Evolutionary conservation across 2,888 invertebrate species (phyloP).

Genomic region (Caenorhabditis sp.): DNA sequence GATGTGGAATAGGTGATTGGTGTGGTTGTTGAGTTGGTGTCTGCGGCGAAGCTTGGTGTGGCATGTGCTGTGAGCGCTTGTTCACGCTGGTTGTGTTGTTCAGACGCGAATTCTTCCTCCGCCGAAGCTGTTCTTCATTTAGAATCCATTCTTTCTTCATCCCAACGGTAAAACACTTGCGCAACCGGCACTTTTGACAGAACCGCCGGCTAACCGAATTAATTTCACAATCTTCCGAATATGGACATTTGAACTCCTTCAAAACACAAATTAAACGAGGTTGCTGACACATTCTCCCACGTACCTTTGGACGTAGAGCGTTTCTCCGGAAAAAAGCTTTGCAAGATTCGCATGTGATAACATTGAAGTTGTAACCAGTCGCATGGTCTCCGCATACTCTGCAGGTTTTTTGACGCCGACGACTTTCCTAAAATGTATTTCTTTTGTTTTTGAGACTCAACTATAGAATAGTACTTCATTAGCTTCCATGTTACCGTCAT

Average conservation of each 20-base stretch:
- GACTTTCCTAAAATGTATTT: constrained; percentile 62
- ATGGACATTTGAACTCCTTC: constrained; percentile 82
- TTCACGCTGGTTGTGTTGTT: constrained; percentile 71
- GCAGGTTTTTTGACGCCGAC: constrained; percentile 79
- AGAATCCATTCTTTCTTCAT: constrained; percentile 99
- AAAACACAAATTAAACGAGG: constrained; percentile 48
- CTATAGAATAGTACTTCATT: no score
- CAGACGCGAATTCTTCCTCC: constrained; percentile 81
- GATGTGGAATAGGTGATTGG: constrained; percentile 51
- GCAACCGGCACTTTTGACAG: constrained; percentile 95
- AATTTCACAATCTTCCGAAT: constrained; percentile 81
- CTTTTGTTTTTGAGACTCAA: no score
- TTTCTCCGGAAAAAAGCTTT: constrained; percentile 97
- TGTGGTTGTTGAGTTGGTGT: constrained; percentile 23
- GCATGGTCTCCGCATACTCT: constrained; percentile 82
- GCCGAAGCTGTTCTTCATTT: constrained; percentile 90
- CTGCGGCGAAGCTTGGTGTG: constrained; percentile 50
- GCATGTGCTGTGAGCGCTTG: constrained; percentile 39
- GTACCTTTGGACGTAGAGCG: constrained; percentile 91
- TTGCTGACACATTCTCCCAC: no score
- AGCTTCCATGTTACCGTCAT: constrained; percentile 64
- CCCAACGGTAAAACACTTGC: constrained; percentile 94
- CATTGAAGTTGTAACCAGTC: constrained; percentile 82
- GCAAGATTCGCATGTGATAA: constrained; percentile 89
- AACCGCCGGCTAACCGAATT: constrained; percentile 86